These are phyloP conservation scores for Danionella dracula DNA, from an alignment of 2,797 vertebrate genomes.

Conservation along the genomic window DNA sequence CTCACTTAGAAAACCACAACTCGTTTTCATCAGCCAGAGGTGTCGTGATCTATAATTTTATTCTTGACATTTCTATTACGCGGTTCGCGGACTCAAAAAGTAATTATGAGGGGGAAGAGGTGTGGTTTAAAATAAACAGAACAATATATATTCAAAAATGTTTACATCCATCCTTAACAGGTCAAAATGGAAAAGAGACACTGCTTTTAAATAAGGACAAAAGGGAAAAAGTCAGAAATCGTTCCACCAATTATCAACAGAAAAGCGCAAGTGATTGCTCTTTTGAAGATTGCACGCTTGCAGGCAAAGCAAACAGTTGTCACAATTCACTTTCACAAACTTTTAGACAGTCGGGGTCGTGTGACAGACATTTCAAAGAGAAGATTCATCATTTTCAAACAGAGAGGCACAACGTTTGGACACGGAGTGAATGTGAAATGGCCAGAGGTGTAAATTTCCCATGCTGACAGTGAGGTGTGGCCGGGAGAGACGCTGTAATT, in stretches of 20 bases:
- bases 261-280: slow-evolving; percentile 23
- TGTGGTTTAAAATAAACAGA: not conserved
- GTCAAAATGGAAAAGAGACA: slow-evolving; percentile 13
- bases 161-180: no score
- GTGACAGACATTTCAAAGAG: slow-evolving; percentile 38
- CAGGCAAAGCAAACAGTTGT: slow-evolving; percentile 36
- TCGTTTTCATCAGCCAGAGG: slow-evolving; percentile 3
- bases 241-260: slow-evolving; percentile 33
- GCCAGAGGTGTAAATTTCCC: slow-evolving; percentile 9
- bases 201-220: slow-evolving; percentile 41
- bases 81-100: slow-evolving; percentile 19
- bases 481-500: slow-evolving; percentile 41
- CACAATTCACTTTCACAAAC: slow-evolving; percentile 25
- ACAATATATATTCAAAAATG: slow-evolving; percentile 15
- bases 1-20: not conserved
- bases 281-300: slow-evolving; percentile 44
- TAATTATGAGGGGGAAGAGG: slow-evolving; percentile 21
- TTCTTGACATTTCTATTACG: slow-evolving; percentile 14
- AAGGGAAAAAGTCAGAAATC: slow-evolving; percentile 24
- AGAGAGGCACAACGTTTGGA: slow-evolving; percentile 30
- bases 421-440: slow-evolving; percentile 15
- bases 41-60: slow-evolving; percentile 11
- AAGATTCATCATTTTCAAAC: slow-evolving; percentile 37
- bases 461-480: slow-evolving; percentile 34
- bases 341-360: slow-evolving; percentile 21